A percentile compares a stretch with the other conserved stretches of the same genome.
These are phyloP conservation scores for Syrmaticus mikado DNA, from an alignment of 2,113 vertebrate species.

Conservation along the genomic window DNA sequence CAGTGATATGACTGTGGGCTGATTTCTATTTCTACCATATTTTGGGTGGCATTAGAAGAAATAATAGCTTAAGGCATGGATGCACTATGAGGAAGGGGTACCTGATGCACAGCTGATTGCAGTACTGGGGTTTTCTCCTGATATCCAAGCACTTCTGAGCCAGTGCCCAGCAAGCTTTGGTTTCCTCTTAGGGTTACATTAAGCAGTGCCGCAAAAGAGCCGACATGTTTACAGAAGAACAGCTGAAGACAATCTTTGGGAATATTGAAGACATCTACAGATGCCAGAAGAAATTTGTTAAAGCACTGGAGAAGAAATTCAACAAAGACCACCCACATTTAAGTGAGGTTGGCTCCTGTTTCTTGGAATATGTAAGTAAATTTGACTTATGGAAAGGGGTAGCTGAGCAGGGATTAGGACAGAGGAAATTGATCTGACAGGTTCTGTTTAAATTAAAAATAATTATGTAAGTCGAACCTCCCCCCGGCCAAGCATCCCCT, in stretches of 20 bases:
- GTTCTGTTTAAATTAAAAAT: background rate
- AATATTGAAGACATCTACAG: conserved; percentile 95
- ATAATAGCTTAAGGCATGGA: background rate
- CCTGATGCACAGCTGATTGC: background rate
- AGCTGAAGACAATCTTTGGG: conserved; percentile 93
- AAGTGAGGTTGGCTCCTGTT: conserved; percentile 95
- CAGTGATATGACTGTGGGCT: background rate
- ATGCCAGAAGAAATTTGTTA: conserved; percentile 93
- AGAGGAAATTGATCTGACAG: background rate
- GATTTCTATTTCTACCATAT: background rate
- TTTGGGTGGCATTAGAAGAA: background rate
- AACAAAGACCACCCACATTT: conserved; percentile 91
- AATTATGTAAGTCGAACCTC: background rate
- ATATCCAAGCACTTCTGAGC: background rate
- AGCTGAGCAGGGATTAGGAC: background rate
- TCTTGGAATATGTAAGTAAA: conserved; percentile 91
- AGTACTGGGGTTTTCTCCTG: background rate
- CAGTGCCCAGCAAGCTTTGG: background rate
- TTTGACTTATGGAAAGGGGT: background rate
- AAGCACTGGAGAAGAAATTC: conserved; percentile 91
- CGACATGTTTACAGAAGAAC: conserved; percentile 95
- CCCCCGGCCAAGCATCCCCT: background rate
- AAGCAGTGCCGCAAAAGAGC: conserved; percentile 93
- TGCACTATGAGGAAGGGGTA: background rate
- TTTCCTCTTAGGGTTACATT: conserved; percentile 88